A percentile compares a stretch with the other conserved stretches of the same genome.
Evolutionary conservation across 2,113 vertebrate species (phyloP).

Genomic region (Phainopepla nitens): DNA sequence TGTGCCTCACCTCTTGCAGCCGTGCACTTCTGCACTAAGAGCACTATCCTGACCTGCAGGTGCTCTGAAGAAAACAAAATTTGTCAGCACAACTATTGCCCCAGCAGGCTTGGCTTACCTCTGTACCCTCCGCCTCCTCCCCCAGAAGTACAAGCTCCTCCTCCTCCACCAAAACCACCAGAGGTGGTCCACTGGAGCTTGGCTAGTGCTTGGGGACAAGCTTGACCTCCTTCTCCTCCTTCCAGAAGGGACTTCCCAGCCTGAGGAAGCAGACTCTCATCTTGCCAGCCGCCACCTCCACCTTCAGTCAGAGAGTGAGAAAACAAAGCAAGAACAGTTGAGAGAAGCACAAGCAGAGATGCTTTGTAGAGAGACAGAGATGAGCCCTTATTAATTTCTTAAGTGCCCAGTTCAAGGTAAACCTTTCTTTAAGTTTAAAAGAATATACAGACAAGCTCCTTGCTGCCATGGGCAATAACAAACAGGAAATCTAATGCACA

Average conservation of each 20-base stretch:
- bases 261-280: slow-evolving; percentile 55
- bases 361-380: background rate
- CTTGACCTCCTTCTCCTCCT: slow-evolving; percentile 80
- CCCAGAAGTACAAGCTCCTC: slow-evolving; percentile 86
- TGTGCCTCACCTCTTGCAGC: background rate
- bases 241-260: slow-evolving; percentile 81
- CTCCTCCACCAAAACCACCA: slow-evolving; percentile 87
- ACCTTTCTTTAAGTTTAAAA: background rate
- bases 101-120: slow-evolving; percentile 68
- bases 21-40: background rate
- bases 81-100: background rate
- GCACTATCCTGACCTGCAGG: background rate
- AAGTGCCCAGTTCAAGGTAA: background rate
- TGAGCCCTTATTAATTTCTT: background rate
- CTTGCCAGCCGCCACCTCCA: slow-evolving; percentile 86
- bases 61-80: background rate
- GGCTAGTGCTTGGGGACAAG: slow-evolving; percentile 78
- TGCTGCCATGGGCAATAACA: background rate
- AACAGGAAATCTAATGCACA: background rate
- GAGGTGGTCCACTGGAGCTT: slow-evolving; percentile 83
- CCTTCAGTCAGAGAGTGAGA: slow-evolving; percentile 47
- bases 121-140: slow-evolving; percentile 87
- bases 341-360: background rate
- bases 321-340: background rate
- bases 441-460: background rate